Evolutionary conservation across 2,888 invertebrate species (phyloP), one percentile per base, ranked within the genome.

Genomic region (Adineta ricciae): DNA sequence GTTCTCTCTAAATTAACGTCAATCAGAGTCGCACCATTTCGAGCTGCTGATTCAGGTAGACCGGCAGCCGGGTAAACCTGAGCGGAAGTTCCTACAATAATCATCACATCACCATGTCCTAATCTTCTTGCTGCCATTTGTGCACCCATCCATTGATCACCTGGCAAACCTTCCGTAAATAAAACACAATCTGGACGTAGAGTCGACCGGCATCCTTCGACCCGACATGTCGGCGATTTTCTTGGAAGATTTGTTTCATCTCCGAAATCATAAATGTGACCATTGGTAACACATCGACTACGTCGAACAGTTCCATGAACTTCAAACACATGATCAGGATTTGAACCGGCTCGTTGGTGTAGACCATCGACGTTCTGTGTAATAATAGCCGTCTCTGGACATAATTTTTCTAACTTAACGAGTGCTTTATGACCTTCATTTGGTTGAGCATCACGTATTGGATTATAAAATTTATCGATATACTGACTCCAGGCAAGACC

Each of bases 341-440:
- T 89, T 0, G 93, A 91, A 8, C 93, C 93, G 8, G 93, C 93
- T 86, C 90, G 90, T 86, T 91, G 90, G 89, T 93, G 93, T 21
- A 93, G 90, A 85, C 92, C 93, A 88, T 93, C 93, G 85, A 93
- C 92, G 88, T 93, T 93, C 88, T 93, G 93, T 0, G 93, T 93
- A 46, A 93, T 90, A 11, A 93, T 90, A 0, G 91, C 92, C 36
- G 92, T 88, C 83, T 89, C 64, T 16, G 32, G 64, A 64, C 27
- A 64, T 64, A 64, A 27, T 64, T 64, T 14, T 64, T 64, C 27
- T 64, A 64, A 64, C 16, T 27, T 27, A 4, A 14, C 64, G 11
- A 64, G 64, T 27, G 64, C 64, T n/a, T 27, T 9, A 32, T 64
- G 64, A 64, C 64, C 64, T 64, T 64, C 64, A 64, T 64, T 64